Evolutionary conservation across 64 coral and sea anemone species (phyloP), one percentile per base, ranked within the genome.

Genomic region (Dendrophyllia cribrosa): DNA sequence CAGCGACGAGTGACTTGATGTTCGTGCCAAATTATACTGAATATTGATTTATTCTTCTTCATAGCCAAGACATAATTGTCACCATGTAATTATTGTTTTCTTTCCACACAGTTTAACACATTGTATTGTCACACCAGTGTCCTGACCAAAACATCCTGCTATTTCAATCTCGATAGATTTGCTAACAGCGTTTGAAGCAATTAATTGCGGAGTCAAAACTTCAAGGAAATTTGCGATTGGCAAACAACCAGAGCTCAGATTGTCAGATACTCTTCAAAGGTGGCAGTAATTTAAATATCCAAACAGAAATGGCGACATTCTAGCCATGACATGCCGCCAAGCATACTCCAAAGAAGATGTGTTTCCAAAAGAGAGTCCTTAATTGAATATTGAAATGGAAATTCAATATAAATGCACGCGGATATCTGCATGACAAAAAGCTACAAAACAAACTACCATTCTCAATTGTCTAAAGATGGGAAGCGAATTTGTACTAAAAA

Each of bases 401-500:
- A 67, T 65, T 45, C 50, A 67, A 67, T 47, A 24, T 4, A 23
- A 84, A 63, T 25, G 67, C 44, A 49, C 0, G 16, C 21, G 43
- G 9, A 48, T 21, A 84, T 84, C 62, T 84, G n/a, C 60, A 84
- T 84, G 15, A 84, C 80, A 84, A 72, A 72, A 72, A 34, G 25
- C 25, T 24, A 13, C 7, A 58, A 77, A 77, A 20, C 1, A 52
- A 24, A 49, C 14, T 65, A 6, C 60, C 15, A 20, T 5, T 44
- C 58, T 82, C 44, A 65, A 67, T 84, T 67, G 60, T 25, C 16
- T 47, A 67, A 68, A 84, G 19, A 68, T 51, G 62, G 17, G 62
- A 51, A 44, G 16, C 17, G 80, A 84, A 68, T 84, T 63, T 67
- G 80, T 67, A 51, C 80, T 84, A 22, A 68, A 84, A 84, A 84